Percentiles rank a stretch among this genome's conserved stretches.
Evolutionary conservation across 2,113 vertebrate genomes (phyloP).

Genomic region (Hyperopisus bebe): DNA sequence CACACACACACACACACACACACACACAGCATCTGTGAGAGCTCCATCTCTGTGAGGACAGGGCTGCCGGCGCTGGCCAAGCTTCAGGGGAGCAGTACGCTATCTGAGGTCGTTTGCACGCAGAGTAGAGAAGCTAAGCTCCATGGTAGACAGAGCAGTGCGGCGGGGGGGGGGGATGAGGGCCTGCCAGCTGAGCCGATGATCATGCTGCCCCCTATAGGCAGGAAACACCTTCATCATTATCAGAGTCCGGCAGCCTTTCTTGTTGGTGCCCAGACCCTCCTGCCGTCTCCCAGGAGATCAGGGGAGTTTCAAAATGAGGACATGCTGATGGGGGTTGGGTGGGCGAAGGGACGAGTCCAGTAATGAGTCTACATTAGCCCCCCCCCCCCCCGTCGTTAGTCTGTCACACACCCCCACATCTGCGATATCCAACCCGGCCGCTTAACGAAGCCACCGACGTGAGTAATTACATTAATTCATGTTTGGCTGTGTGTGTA

Average conservation of each 20-base stretch:
- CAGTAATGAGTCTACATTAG: not conserved
- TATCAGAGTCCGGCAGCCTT: not conserved
- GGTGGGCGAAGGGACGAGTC: not conserved
- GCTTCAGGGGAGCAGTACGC: constrained; percentile 1
- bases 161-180: no score
- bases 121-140: not conserved
- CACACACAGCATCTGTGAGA: not conserved
- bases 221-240: not conserved
- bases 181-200: not conserved
- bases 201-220: not conserved
- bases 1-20: not conserved
- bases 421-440: not conserved
- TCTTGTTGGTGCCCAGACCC: not conserved
- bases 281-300: not conserved
- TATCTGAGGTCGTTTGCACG: not conserved
- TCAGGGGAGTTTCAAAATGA: not conserved
- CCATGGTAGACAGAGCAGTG: not conserved
- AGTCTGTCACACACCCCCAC: not conserved
- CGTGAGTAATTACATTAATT: not conserved
- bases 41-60: not conserved
- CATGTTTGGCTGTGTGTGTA: not conserved
- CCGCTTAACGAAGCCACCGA: not conserved
- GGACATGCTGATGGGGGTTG: not conserved
- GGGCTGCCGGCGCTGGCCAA: not conserved
- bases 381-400: not conserved